Base-by-base conservation (phyloP, 2,888 invertebrate genomes). In the Netelia inedita region DNA sequence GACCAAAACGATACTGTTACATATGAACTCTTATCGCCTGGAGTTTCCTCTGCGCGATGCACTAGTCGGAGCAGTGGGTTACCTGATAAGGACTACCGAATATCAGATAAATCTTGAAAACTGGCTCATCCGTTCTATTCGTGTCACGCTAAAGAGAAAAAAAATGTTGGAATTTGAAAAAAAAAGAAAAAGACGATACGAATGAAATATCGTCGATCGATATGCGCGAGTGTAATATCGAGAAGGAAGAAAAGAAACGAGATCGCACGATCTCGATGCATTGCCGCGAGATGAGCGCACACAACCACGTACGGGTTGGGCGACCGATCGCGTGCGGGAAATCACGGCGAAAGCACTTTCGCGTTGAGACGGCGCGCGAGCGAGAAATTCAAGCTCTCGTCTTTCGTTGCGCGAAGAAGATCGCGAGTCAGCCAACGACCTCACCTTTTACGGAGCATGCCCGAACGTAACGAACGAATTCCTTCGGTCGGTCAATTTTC, bases 271-370 rank as follows among this genome's bases (percentile, higher is more conserved):
- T 78, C 69, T 80, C 53, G 46, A 57, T 43, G 73, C 50, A 74
- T 66, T 57, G 82, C 72, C 63, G 82, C 61, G 50, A 50, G 46
- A 68, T 50, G 57, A 57, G 6, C 57, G 16, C 19, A n/a, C 46
- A 19, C 8, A 43, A 35, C 8, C n/a, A 19, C 16, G 11, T 19
- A 19, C 43, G 46, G 57, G 41, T n/a, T 35, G 35, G 35, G 50
- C 59, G 78, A 69, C 35, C 21, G 83, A 81, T 85, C 76, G 84
- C 86, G 82, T 86, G 87, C 86, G 89, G 88, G 88, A 90, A 90
- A 90, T 88, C 86, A 88, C 88, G 87, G 90, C 88, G 91, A 91
- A 91, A 91, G 91, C 91, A 91, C 91, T 91, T 91, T 91, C 91
- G 80, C 68, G 72, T 79, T 72, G 72, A 65, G 80, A 75, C 57